Conservation (phyloP, 2,797 vertebrate genomes). For the Neomorphus geoffroyi region DNA sequence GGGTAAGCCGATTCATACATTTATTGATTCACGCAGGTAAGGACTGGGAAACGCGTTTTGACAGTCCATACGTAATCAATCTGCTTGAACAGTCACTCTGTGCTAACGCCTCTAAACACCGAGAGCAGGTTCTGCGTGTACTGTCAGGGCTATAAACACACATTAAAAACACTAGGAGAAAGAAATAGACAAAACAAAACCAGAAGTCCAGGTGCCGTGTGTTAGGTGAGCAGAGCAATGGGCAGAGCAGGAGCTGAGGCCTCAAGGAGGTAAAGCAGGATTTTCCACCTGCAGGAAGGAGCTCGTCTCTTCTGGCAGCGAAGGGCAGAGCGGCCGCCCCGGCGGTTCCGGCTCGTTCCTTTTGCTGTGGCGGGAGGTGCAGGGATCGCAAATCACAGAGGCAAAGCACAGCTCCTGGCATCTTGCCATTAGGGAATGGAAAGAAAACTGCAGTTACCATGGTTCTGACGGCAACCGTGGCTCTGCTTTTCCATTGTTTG, state of each 20-base stretch:
- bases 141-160: background rate
- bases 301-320: background rate
- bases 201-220: too few relatives aligned
- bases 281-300: too few relatives aligned
- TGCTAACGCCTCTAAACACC: background rate
- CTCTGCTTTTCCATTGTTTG: background rate
- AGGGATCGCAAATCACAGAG: background rate
- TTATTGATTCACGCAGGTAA: background rate
- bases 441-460: background rate
- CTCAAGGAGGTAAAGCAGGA: background rate
- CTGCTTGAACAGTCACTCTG: background rate
- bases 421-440: background rate
- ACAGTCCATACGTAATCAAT: rapidly evolving
- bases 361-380: background rate
- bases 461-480: background rate
- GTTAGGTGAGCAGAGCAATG: too few relatives aligned
- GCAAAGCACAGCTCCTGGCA: background rate
- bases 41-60: background rate
- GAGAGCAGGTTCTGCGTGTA: background rate
- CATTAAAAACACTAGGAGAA: background rate
- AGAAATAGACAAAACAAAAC: background rate
- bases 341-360: rapidly evolving
- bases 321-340: background rate
- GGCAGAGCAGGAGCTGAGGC: background rate
- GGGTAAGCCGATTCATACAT: slow-evolving; percentile 75